phyloP scores from a whole-genome alignment of 2,113 vertebrate species.

The Corynorhinus townsendii region DNA sequence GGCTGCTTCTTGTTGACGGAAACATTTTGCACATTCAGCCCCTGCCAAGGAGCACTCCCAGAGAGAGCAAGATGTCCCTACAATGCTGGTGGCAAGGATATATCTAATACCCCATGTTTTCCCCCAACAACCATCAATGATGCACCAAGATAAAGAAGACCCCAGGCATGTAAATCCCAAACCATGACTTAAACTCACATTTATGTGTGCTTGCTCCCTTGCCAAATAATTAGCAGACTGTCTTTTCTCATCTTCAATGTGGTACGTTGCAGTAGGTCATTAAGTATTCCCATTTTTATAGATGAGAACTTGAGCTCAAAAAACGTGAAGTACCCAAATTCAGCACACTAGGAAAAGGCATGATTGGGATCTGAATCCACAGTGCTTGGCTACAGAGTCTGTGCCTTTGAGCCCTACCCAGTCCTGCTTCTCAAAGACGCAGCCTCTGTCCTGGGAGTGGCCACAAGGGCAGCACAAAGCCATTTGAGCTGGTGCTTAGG shows the following conservation, averaged over 20 bases:
- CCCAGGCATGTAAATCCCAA: background rate
- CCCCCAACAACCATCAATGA: background rate
- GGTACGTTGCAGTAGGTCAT: background rate
- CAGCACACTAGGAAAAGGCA: background rate
- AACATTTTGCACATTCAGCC: background rate
- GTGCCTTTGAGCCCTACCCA: background rate
- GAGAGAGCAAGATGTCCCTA: background rate
- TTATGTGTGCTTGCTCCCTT: background rate
- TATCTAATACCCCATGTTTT: background rate
- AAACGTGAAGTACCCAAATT: background rate
- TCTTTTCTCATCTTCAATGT: background rate
- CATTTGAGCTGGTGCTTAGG: background rate
- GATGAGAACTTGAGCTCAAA: background rate
- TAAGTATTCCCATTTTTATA: background rate
- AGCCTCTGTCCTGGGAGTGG: background rate
- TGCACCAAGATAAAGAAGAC: background rate
- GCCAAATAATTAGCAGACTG: background rate
- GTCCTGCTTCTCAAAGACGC: background rate
- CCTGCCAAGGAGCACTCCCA: background rate
- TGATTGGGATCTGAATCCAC: background rate
- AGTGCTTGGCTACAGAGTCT: background rate
- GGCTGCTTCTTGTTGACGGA: background rate
- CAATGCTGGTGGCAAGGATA: background rate
- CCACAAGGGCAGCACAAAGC: no score
- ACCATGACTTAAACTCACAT: background rate